phyloP scores from a whole-genome alignment of 2,113 vertebrate genomes.

The Machaerirhynchus nigripectus region DNA sequence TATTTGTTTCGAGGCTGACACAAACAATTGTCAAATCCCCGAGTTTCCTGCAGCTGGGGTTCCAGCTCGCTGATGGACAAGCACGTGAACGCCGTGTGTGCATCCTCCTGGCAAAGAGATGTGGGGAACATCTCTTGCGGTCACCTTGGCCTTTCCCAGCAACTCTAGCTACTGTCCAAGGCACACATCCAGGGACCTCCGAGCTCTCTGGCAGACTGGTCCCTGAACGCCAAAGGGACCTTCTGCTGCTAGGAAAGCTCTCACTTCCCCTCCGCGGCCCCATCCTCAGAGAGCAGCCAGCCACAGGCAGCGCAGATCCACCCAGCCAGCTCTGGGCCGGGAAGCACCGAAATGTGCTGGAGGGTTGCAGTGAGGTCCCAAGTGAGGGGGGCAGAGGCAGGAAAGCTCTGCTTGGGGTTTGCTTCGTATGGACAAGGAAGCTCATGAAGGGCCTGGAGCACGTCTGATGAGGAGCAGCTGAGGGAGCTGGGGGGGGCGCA shows the following conservation, averaged over 20 bases:
- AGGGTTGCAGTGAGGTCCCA: background rate
- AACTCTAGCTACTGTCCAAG: background rate
- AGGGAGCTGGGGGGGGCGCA: background rate
- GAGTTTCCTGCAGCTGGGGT: background rate
- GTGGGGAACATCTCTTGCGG: background rate
- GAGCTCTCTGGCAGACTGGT: background rate
- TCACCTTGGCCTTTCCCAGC: background rate
- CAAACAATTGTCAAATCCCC: background rate
- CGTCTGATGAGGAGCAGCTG: background rate
- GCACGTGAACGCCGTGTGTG: accelerated
- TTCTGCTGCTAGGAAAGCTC: background rate
- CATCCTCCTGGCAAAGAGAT: background rate
- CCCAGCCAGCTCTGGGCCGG: accelerated
- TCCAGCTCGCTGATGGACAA: background rate
- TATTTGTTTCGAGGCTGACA: background rate
- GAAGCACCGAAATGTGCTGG: accelerated
- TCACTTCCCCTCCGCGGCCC: background rate
- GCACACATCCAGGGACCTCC: background rate
- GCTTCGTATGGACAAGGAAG: background rate
- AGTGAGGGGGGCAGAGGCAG: background rate
- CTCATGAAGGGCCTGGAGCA: background rate
- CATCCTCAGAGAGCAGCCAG: background rate
- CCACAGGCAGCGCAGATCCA: background rate
- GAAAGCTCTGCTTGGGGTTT: background rate
- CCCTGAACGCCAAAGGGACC: background rate